Percentiles rank a stretch among this genome's conserved stretches.
Conservation (phyloP, 2,797 vertebrate species). For the Myotis findleyi region DNA sequence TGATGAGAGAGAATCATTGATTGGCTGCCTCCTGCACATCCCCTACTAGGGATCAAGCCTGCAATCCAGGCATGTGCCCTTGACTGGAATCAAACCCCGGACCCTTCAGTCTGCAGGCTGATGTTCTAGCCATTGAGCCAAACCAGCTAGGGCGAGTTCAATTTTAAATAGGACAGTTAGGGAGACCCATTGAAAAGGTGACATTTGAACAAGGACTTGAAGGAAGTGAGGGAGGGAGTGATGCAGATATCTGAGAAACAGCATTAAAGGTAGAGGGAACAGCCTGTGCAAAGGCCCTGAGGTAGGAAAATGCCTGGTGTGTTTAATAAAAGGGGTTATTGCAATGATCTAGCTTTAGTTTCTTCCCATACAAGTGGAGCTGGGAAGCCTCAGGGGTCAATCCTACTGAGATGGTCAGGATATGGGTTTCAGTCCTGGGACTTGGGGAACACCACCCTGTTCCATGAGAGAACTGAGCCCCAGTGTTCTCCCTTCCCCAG, state of each 20-base stretch:
- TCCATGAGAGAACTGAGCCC: neutral
- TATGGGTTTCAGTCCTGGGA: neutral
- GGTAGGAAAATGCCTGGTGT: neutral
- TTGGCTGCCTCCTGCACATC: no score
- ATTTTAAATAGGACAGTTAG: neutral
- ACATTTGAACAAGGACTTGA: neutral
- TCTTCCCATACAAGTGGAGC: neutral
- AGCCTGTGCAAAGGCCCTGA: neutral
- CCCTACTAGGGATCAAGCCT: no score
- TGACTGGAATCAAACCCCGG: no score
- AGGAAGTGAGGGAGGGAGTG: neutral
- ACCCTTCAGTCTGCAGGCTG: no score
- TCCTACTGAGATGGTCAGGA: neutral
- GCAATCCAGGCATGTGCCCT: no score
- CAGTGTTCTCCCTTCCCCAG: constrained; percentile 59
- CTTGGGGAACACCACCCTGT: neutral
- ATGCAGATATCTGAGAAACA: neutral
- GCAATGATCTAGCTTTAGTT: neutral
- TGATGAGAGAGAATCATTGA: no score
- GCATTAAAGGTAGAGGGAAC: neutral
- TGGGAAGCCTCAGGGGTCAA: neutral
- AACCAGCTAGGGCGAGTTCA: neutral
- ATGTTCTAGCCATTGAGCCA: no score
- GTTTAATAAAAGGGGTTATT: neutral
- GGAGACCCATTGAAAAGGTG: neutral